Evolutionary conservation across 2,113 vertebrate species (phyloP).

Genomic region (Mus musculus): GRCm39 chr14:113960001-113960500

Average conservation of each 20-base stretch:
- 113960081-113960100: no score
- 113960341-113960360: not conserved
- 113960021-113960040: not conserved
- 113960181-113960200: not conserved
- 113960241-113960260: no score
- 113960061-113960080: no score
- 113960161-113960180: not conserved
- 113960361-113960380: not conserved
- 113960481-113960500: no score
- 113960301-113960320: not conserved
- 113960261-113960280: not conserved
- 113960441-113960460: no score
- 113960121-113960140: no score
- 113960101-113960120: not conserved
- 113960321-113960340: not conserved
- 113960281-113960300: not conserved
- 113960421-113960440: no score
- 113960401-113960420: no score
- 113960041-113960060: not conserved
- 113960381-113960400: no score
- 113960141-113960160: not conserved
- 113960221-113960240: not conserved
- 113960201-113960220: not conserved
- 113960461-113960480: no score
- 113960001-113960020: not conserved